Evolutionary conservation across 2,113 vertebrate genomes (phyloP).

Genomic region (Sialia sialis): DNA sequence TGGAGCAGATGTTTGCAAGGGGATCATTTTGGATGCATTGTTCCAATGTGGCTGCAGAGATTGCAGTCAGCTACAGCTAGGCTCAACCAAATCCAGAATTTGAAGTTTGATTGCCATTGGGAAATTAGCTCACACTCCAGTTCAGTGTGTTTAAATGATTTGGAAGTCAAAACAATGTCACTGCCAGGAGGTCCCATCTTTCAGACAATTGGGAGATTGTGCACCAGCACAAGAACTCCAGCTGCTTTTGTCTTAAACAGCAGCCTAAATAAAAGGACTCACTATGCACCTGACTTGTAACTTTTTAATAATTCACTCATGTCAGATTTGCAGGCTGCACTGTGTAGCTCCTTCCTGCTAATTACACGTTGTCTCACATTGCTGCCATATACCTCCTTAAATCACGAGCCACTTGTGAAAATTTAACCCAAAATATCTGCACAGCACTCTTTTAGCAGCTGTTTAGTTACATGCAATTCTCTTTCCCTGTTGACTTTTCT

Average conservation of each 20-base stretch:
- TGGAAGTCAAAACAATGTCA: constrained; percentile 3
- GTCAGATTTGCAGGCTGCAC: background rate
- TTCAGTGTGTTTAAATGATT: background rate
- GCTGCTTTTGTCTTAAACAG: background rate
- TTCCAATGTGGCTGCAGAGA: background rate
- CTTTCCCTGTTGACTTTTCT: background rate
- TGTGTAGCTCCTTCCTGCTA: background rate
- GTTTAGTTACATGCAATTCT: background rate
- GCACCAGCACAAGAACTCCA: background rate
- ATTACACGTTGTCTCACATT: background rate
- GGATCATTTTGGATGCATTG: background rate
- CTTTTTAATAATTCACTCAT: background rate
- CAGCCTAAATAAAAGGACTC: background rate
- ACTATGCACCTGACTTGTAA: background rate
- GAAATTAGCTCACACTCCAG: background rate
- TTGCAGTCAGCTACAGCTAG: background rate
- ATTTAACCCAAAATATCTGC: background rate
- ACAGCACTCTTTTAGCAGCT: background rate
- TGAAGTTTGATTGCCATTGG: background rate
- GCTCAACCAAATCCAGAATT: background rate
- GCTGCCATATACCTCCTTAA: background rate
- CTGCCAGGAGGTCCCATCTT: background rate
- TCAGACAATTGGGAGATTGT: background rate
- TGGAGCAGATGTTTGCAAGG: constrained; percentile 5
- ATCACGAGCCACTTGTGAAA: background rate